A percentile compares a stretch with the other conserved stretches of the same genome.
Evolutionary conservation across 2,888 invertebrate species (phyloP).

Genomic region (Drosophila austrosaltans): DNA sequence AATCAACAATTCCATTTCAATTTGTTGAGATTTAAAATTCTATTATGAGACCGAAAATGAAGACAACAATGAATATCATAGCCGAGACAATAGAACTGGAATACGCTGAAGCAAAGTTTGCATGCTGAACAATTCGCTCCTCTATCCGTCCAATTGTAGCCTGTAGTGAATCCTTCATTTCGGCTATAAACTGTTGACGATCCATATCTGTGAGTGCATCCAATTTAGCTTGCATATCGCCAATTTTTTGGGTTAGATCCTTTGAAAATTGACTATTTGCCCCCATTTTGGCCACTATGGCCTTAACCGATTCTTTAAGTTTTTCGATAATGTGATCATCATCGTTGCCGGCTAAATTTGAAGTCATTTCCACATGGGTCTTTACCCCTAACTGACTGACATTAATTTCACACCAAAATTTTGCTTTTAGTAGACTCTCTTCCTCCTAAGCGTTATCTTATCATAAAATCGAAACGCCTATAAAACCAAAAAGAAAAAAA

Average conservation of each 20-base stretch:
- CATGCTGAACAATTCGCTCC: conserved; percentile 64
- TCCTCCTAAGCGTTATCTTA: conserved; percentile 60
- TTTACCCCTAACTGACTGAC: conserved; percentile 27
- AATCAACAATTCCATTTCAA: not conserved
- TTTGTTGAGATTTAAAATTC: not conserved
- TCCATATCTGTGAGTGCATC: conserved; percentile 71
- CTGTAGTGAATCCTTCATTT: conserved; percentile 77
- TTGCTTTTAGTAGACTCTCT: conserved; percentile 57
- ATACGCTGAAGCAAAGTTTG: conserved; percentile 69
- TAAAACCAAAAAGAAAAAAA: conserved; percentile 47
- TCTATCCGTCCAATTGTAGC: conserved; percentile 73
- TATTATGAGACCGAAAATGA: conserved; percentile 69
- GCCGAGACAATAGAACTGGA: conserved; percentile 73
- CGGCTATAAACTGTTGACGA: conserved; percentile 67
- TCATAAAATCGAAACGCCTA: conserved; percentile 71
- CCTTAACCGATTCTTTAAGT: conserved; percentile 69
- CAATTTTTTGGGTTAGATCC: conserved; percentile 67
- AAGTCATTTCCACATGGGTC: conserved; percentile 39
- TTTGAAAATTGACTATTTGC: conserved; percentile 68
- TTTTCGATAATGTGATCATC: conserved; percentile 71
- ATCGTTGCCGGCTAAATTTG: conserved; percentile 7
- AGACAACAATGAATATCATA: conserved; percentile 69
- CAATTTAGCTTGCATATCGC: conserved; percentile 67
- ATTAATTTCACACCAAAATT: conserved; percentile 20
- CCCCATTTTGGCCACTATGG: conserved; percentile 71